Evolutionary conservation across 1,140 invertebrate genomes (phyloP), one percentile per base, ranked within the genome.

Genomic region (Hypsibius dujardini): DNA sequence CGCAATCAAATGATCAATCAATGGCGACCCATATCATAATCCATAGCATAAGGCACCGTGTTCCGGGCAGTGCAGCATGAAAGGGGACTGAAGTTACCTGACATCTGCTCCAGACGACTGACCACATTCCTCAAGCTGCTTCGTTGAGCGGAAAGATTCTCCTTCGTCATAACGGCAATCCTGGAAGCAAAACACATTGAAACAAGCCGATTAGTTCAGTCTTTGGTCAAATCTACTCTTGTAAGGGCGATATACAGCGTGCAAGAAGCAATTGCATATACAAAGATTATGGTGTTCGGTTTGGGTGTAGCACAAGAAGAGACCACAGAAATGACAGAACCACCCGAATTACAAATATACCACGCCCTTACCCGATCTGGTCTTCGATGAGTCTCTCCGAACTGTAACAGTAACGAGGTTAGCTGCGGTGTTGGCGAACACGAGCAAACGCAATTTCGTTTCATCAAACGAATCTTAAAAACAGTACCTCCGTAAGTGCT

Each of bases 91-190:
- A 12, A 15, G 12, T 3, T 67, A 67, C 62, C 42, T 67, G 62
- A 67, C 7, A 67, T 12, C 3, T 12, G 3, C 7, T 42, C 62
- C 62, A 67, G 42, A 3, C 62, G 62, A 45, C 12, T 45, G 7
- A 67, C 62, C 3, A 67, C 62, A 59, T 86, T 84, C 78, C 93
- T 93, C 74, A 96, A 90, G 2, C 87, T 85, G 71, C 88, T 87
- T 50, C 91, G 84, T 79, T 98, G 94, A 7, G 85, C 86, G 59
- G 88, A 83, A 59, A 97, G 81, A 79, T 94, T 89, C 74, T 98
- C 93, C 76, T 90, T 86, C 1, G 93, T 95, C 76, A 94, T 90
- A 79, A 96, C 88, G 40, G 93, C 93, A 79, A 97, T 94, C 76
- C 87, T 82, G 75, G 73, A 69, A 69, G 46, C 59, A 42, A 71